A percentile compares a stretch with the other conserved stretches of the same genome.
Evolutionary conservation across 2,797 vertebrate genomes (phyloP).

Genomic region (Mormyrus proboscirostris): DNA sequence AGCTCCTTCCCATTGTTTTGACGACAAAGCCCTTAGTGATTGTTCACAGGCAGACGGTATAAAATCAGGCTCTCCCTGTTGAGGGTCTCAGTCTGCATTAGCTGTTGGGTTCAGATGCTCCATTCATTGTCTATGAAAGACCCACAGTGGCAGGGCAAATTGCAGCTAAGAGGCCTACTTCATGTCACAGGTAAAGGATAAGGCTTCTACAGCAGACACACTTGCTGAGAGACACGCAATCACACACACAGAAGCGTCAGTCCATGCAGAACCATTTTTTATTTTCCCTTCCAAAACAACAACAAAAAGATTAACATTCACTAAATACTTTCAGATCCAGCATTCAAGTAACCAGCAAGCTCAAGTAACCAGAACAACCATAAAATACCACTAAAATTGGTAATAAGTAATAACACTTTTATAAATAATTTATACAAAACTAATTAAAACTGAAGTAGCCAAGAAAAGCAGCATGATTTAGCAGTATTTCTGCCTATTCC

Average conservation of each 20-base stretch:
- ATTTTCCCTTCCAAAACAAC: not conserved
- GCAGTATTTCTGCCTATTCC: not conserved
- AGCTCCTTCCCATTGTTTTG: not conserved
- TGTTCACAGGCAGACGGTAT: conserved; percentile 2
- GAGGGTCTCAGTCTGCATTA: not conserved
- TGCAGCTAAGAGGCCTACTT: not conserved
- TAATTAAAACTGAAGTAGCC: not conserved
- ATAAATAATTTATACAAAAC: not conserved
- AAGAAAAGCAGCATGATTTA: not conserved
- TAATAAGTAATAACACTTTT: not conserved
- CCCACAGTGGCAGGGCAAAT: not conserved
- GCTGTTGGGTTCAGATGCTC: not conserved
- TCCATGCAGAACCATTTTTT: not conserved
- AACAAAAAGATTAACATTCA: not conserved
- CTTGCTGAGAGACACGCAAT: not conserved
- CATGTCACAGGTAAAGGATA: not conserved
- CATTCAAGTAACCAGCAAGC: not conserved
- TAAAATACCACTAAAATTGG: not conserved
- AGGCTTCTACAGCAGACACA: not conserved
- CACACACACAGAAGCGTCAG: not conserved
- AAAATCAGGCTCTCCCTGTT: not conserved
- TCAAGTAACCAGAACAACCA: not conserved
- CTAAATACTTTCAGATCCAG: not conserved
- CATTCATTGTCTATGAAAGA: conserved; percentile 1
- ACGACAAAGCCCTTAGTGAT: not conserved